Evolutionary conservation across 2,888 invertebrate genomes (phyloP).

Genomic region (Abrostola triplasia): DNA sequence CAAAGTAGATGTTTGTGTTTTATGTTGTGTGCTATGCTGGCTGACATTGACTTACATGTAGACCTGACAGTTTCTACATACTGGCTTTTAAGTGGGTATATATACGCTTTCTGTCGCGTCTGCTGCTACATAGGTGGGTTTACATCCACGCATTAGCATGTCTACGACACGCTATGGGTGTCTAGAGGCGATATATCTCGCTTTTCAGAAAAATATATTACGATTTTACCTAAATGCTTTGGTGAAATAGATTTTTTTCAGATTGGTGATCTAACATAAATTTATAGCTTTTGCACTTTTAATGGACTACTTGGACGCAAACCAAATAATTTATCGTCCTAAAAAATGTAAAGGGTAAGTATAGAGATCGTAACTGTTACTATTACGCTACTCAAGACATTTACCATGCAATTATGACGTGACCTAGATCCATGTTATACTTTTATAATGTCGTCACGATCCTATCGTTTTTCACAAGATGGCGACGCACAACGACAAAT

Average conservation of each 20-base stretch:
- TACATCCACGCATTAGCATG: slow-evolving; percentile 1
- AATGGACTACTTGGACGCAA: slow-evolving; percentile 28
- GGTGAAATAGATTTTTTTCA: not conserved
- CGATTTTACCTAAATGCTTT: not conserved
- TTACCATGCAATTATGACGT: slow-evolving; percentile 53
- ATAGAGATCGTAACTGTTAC: slow-evolving; percentile 14
- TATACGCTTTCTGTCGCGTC: not conserved
- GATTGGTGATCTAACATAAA: not conserved
- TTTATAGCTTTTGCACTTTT: slow-evolving; percentile 17
- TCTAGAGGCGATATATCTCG: not conserved
- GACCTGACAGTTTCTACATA: slow-evolving; percentile 20
- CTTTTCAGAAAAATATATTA: not conserved
- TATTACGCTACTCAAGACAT: slow-evolving; percentile 13
- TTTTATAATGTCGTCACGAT: slow-evolving; percentile 84
- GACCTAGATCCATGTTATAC: slow-evolving; percentile 78
- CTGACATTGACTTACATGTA: slow-evolving; percentile 58
- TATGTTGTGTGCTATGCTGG: slow-evolving; percentile 48
- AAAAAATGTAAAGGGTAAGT: slow-evolving; percentile 11
- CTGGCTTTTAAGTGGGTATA: not conserved
- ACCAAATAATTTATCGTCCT: slow-evolving; percentile 37
- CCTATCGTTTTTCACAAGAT: slow-evolving; percentile 89
- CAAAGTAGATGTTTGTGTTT: slow-evolving; percentile 51
- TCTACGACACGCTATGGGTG: not conserved
- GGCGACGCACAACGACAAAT: slow-evolving; percentile 86
- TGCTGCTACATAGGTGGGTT: not conserved